These are phyloP conservation scores for Mesitornis unicolor DNA, from an alignment of 2,113 vertebrate genomes.

Conservation along the genomic window DNA sequence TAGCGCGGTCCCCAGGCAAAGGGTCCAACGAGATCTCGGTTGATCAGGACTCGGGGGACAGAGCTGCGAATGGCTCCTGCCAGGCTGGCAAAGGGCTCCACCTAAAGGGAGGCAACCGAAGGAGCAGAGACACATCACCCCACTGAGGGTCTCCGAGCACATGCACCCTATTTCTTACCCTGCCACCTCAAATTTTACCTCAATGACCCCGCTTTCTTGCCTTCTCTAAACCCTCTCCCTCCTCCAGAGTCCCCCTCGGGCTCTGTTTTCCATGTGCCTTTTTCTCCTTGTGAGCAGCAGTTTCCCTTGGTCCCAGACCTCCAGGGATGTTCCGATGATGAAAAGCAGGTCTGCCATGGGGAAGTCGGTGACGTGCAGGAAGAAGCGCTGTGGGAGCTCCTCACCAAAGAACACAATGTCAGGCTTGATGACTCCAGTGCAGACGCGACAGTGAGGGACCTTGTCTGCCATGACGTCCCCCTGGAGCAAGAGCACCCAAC, in stretches of 20 bases:
- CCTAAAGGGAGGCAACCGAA: no score
- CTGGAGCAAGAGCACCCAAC: conserved; percentile 53
- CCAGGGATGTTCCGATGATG: conserved; percentile 91
- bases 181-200: not conserved
- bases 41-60: conserved; percentile 88
- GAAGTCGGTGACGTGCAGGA: conserved; percentile 86
- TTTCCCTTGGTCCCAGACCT: conserved; percentile 72
- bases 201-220: fast-evolving
- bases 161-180: not conserved
- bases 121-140: no score
- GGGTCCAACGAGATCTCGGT: conserved; percentile 85
- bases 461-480: conserved; percentile 79
- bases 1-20: conserved; percentile 69
- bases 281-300: not conserved
- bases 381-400: conserved; percentile 84
- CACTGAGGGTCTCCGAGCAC: not conserved
- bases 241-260: not conserved
- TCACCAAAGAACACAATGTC: conserved; percentile 96
- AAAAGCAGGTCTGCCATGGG: conserved; percentile 89
- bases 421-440: conserved; percentile 86
- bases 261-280: not conserved
- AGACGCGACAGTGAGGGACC: conserved; percentile 82
- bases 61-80: conserved; percentile 77
- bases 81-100: conserved; percentile 93
- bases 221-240: not conserved